Conservation (phyloP, 2,797 vertebrate genomes). For the Astyanax mexicanus region DNA sequence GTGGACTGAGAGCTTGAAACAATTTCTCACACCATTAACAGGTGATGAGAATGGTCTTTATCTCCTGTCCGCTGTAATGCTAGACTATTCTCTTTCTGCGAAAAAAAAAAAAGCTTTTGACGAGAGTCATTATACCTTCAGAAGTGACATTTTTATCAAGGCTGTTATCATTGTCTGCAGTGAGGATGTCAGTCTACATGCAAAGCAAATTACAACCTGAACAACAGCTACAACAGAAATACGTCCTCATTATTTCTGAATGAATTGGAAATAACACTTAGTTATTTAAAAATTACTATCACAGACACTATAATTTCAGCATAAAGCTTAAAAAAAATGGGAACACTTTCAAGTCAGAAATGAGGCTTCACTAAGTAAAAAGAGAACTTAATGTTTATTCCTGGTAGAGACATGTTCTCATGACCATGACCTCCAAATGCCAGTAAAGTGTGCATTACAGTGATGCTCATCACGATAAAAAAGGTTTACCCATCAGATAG, state of each 20-base stretch:
- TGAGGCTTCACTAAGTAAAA: not conserved
- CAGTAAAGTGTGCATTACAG: too few species aligned
- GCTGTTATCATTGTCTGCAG: not conserved
- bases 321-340: not conserved
- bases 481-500: too few species aligned
- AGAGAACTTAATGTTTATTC: not conserved
- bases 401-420: not conserved
- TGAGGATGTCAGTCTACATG: not conserved
- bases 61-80: not conserved
- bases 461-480: not conserved
- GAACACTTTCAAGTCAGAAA: not conserved
- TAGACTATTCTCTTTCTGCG: not conserved
- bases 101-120: not conserved
- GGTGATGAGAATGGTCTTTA: not conserved
- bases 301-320: conserved; percentile 5
- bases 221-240: not conserved
- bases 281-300: not conserved
- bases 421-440: not conserved
- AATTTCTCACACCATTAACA: not conserved
- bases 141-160: conserved; percentile 20
- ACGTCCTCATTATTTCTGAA: not conserved
- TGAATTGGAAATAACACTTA: not conserved
- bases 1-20: not conserved
- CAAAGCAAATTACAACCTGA: not conserved
- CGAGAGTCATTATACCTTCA: not conserved